These are phyloP conservation scores for Daboia siamensis DNA, from an alignment of 2,113 vertebrate species.

Conservation along the genomic window DNA sequence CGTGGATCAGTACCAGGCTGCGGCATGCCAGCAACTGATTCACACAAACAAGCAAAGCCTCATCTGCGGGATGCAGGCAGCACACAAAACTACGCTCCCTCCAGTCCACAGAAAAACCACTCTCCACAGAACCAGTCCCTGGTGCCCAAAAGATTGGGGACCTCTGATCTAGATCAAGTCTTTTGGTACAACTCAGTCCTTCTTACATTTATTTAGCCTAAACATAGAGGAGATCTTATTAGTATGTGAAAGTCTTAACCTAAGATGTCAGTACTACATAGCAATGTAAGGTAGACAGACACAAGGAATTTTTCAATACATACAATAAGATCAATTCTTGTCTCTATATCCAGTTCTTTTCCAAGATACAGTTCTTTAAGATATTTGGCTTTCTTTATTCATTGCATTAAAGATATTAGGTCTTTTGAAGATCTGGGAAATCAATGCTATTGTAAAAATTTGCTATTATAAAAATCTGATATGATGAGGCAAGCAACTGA, in stretches of 20 bases:
- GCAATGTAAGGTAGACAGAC: not conserved
- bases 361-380: slow-evolving; percentile 42
- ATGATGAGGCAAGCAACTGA: slow-evolving; percentile 42
- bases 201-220: not conserved
- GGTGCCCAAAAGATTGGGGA: too few species aligned
- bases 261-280: not conserved
- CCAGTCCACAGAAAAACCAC: too few species aligned
- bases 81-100: too few species aligned
- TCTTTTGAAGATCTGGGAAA: slow-evolving; percentile 24
- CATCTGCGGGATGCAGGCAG: too few species aligned
- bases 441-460: slow-evolving; percentile 44
- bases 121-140: too few species aligned
- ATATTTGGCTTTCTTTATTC: slow-evolving; percentile 17
- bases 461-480: slow-evolving; percentile 20
- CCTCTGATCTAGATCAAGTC: not conserved
- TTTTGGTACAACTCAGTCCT: not conserved
- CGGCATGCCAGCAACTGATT: too few species aligned
- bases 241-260: not conserved
- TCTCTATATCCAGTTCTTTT: not conserved
- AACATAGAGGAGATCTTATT: not conserved
- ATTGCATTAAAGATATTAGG: slow-evolving; percentile 38
- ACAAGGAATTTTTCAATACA: not conserved
- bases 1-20: too few species aligned
- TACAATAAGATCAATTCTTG: not conserved
- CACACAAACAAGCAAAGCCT: too few species aligned